Base-by-base conservation (phyloP, 2,113 vertebrate species). In the Phoxinus phoxinus region DNA sequence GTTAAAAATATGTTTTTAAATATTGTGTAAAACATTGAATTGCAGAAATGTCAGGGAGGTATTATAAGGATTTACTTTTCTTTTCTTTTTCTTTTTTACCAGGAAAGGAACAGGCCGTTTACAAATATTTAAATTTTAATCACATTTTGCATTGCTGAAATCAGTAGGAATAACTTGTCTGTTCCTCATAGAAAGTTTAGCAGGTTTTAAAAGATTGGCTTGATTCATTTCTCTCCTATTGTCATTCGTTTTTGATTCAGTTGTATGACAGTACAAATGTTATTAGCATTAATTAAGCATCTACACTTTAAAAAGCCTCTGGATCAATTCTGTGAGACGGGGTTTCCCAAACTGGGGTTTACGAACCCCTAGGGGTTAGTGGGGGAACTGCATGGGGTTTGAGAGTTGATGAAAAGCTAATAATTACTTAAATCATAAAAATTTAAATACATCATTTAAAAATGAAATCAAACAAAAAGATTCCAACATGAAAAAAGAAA, bases 111-210 rank as follows among this genome's bases (percentile, higher is more conserved):
- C 32, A 41, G 35, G 21, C 35, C 21, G 1, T 21, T 71, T 23
- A 37, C 17, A 37, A 71, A 37, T 72, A 44, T 72, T n/a, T 72
- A n/a, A 11, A 71, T 71, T 37, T 71, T 11, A 71, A 72, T 72
- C 1, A 72, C 13, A n/a, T 13, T 44, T 72, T n/a, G 11, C 23
- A 73, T 46, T n/a, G 21, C 11, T 44, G 35, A 25, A 73, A 73
- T 73, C 69, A 73, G n/a, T n/a, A n/a, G 30, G 30, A 67, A 67
- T 61, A 63, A 63, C 1, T 63, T 27, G 11, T 63, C 59, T 63
- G 25, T 30, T 30, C 1, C 13, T 65, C 25, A 30, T 12, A 65
- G 5, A 65, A 65, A 15, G 25, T 65, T 65, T 7, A 30, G 1
- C 6, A 69, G 4, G 32, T 69, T 69, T 69, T 69, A 4, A 69